Conservation (phyloP, 2,113 vertebrate species). For the Solea senegalensis region DNA sequence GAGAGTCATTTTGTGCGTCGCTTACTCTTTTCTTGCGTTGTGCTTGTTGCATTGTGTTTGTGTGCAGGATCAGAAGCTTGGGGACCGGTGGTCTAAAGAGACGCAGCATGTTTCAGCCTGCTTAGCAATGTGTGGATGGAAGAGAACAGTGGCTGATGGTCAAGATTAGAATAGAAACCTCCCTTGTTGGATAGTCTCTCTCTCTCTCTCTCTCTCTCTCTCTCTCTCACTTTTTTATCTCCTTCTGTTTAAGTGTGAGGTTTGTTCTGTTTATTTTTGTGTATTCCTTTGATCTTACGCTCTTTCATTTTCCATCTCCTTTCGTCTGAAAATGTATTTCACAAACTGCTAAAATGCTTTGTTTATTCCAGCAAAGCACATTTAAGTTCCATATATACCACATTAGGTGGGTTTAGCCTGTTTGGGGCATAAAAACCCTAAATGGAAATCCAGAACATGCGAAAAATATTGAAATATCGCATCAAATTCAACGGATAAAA, state of each 20-base stretch:
- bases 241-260: slow-evolving; percentile 6
- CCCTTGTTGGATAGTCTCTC: slow-evolving; percentile 45
- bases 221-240: background rate
- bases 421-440: too few relatives aligned
- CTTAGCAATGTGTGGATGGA: slow-evolving; percentile 51
- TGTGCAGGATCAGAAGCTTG: slow-evolving; percentile 25
- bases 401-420: too few relatives aligned
- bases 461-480: too few relatives aligned
- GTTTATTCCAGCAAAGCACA: too few relatives aligned
- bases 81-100: slow-evolving; percentile 37
- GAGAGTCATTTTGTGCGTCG: slow-evolving; percentile 5
- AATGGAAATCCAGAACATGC: too few relatives aligned
- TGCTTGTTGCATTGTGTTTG: slow-evolving; percentile 40
- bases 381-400: too few relatives aligned
- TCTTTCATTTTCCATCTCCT: slow-evolving; percentile 1
- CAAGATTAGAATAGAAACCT: slow-evolving; percentile 63
- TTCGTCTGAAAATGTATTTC: slow-evolving; percentile 7
- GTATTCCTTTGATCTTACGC: slow-evolving; percentile 10
- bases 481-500: too few relatives aligned
- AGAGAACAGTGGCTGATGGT: slow-evolving; percentile 58
- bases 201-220: slow-evolving; percentile 1
- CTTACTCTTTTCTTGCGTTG: slow-evolving; percentile 24
- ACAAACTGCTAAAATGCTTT: too few relatives aligned
- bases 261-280: slow-evolving; percentile 35
- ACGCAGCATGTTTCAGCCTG: slow-evolving; percentile 46